A percentile compares a stretch with the other conserved stretches of the same genome.
Evolutionary conservation across 2,888 invertebrate species (phyloP).

Genomic region (Mimachlamys varia): DNA sequence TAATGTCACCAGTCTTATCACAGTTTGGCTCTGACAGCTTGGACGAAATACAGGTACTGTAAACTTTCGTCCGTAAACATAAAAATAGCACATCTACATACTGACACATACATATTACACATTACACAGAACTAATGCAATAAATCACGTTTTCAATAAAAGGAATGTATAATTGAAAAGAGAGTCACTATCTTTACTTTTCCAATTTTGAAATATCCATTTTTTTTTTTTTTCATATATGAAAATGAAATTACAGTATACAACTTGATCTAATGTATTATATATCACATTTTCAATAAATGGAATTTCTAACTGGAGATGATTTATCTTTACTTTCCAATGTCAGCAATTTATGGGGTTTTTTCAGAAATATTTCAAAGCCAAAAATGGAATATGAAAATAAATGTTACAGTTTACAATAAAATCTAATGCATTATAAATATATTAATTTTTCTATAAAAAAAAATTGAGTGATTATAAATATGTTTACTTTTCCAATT

Average conservation of each 20-base stretch:
- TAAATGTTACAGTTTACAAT: too few species aligned
- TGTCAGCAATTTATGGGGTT: neutral
- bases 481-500: too few species aligned
- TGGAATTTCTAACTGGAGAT: too few species aligned
- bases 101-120: neutral
- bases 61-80: neutral
- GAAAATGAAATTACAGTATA: too few species aligned
- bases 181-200: neutral
- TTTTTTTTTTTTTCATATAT: too few species aligned
- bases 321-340: too few species aligned
- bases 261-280: too few species aligned
- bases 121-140: neutral
- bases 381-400: neutral
- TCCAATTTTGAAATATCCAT: too few species aligned
- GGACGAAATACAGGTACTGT: constrained; percentile 4
- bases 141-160: neutral
- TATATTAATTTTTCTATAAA: too few species aligned
- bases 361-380: neutral
- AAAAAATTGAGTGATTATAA: too few species aligned
- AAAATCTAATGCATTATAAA: too few species aligned
- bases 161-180: neutral
- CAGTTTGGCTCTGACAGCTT: constrained; percentile 35
- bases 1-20: constrained; percentile 6
- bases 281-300: too few species aligned
- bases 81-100: constrained; percentile 6